Conservation (phyloP, 2,797 vertebrate genomes). For the Nothura maculosa region DNA sequence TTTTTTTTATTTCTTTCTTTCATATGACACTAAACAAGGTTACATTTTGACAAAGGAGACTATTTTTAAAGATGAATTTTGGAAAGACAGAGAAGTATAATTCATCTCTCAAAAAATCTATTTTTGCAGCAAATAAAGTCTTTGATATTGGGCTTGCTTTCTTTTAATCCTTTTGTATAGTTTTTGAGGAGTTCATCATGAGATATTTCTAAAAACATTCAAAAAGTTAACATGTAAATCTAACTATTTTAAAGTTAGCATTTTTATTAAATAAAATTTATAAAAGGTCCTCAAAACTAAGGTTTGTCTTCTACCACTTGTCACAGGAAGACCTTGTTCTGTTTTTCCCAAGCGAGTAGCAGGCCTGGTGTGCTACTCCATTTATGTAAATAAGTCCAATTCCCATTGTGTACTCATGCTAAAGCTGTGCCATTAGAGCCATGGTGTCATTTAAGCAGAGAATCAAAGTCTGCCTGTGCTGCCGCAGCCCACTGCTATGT, state of each 20-base stretch:
- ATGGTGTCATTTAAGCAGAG: constrained; percentile 79
- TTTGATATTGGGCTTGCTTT: neutral
- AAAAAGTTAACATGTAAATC: neutral
- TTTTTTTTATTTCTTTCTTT: neutral
- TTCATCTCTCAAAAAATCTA: neutral
- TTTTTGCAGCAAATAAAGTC: neutral
- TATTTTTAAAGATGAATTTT: neutral
- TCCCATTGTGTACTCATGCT: constrained; percentile 69
- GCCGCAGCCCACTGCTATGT: constrained; percentile 75
- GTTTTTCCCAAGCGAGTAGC: constrained; percentile 2
- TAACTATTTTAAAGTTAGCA: neutral
- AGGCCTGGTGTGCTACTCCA: constrained; percentile 45
- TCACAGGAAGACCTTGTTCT: neutral
- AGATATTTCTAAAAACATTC: neutral
- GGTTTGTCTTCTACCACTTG: neutral
- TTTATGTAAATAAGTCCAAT: constrained; percentile 58
- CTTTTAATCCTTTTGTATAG: neutral
- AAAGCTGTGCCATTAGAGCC: constrained; percentile 54
- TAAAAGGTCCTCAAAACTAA: neutral
- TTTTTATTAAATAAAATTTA: neutral
- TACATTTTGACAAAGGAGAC: neutral
- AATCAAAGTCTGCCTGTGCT: constrained; percentile 84
- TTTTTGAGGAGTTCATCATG: neutral
- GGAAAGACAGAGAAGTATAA: neutral
- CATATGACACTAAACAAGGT: neutral